phyloP scores from a whole-genome alignment of 2,888 invertebrate genomes.

The Limnephilus auricula region DNA sequence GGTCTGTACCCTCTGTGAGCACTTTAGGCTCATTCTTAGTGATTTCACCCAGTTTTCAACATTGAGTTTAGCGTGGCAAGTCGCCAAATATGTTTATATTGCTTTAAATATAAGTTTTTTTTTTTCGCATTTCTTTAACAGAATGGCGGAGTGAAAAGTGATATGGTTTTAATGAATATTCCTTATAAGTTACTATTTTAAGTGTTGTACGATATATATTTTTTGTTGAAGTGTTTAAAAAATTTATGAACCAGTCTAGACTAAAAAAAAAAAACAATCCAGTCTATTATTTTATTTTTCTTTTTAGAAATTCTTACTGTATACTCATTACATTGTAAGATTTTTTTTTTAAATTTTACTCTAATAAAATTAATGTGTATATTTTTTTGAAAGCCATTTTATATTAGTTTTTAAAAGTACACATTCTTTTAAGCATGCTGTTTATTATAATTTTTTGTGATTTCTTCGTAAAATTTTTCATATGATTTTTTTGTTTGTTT shows the following conservation, averaged over 20 bases:
- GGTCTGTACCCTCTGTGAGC: too few relatives aligned
- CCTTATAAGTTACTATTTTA: conserved; percentile 3
- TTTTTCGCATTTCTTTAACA: background rate
- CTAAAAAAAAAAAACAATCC: background rate
- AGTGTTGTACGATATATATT: conserved; percentile 16
- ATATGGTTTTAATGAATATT: background rate
- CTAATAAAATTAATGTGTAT: background rate
- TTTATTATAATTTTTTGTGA: background rate
- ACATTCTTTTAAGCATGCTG: background rate
- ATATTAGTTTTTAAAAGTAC: background rate
- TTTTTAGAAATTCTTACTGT: background rate
- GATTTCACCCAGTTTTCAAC: background rate
- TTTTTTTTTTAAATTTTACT: background rate
- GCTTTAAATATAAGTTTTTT: background rate
- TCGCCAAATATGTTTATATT: background rate
- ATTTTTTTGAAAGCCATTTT: background rate
- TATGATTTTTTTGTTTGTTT: background rate
- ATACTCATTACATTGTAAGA: background rate
- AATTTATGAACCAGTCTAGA: background rate
- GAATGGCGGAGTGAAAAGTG: background rate
- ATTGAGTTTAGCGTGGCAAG: background rate
- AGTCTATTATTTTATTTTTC: background rate
- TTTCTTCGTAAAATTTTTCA: background rate
- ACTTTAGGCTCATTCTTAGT: background rate
- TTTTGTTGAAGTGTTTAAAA: background rate